Evolutionary conservation across 1,140 invertebrate genomes (phyloP), one percentile per base, ranked within the genome.

Genomic region (Stegodyphus mimosarum): DNA sequence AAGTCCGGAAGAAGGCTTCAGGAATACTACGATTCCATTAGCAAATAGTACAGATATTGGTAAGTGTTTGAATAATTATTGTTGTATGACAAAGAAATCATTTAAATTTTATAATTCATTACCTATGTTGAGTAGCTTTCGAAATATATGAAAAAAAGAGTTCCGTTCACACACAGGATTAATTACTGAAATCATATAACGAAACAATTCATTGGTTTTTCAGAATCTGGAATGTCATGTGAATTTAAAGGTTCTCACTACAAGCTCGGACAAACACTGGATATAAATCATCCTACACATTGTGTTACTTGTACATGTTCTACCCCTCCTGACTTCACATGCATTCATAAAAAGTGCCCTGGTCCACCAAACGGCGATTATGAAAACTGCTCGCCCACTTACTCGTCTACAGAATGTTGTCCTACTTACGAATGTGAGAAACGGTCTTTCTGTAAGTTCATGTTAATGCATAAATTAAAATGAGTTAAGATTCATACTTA

Each of bases 291-390:
- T 18, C 83, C 87, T 10, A 83, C 84, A 13, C 55, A 79, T 48
- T 88, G 87, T 72, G 77, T 87, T 10, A 83, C 87, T 7, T 88
- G 87, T 51, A 74, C 51, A 7, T 88, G 87, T 67, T 9, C 33
- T n/a, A 71, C 80, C 11, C 87, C 87, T 9, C 87, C 87, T 0
- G 86, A 88, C 6, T 83, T 88, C 52, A 88, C 87, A 6, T 88
- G 87, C 70, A 53, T 88, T 7, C 86, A 86, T 15, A 67, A 17
- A 33, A 77, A 15, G 18, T 86, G 85, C 17, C 70, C 70, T 7
- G 17, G 53, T 75, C 76, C 77, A 11, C 69, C 85, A 2, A 86
- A 86, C 48, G 60, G 78, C n/a, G 76, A 86, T 51, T 79, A 78
- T 48, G 63, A 73, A n/a, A 86, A 67, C 18, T 86, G 85, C 18